Evolutionary conservation across 2,888 invertebrate genomes (phyloP), one percentile per base, ranked within the genome.

Genomic region (Cataglyphis rosenhaueri): DNA sequence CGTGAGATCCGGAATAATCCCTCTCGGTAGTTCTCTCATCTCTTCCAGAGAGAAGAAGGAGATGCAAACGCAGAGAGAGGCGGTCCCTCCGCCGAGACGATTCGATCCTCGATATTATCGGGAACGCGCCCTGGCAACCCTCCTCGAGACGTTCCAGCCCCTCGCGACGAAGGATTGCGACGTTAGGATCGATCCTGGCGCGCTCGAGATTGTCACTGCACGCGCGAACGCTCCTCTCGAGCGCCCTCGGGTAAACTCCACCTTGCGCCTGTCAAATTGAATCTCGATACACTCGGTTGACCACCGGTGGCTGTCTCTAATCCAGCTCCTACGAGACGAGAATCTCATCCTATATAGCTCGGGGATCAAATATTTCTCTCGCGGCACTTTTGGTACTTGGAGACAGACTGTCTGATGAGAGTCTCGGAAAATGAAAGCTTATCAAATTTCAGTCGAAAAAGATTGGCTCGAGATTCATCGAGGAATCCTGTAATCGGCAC

Each of bases 231-330:
- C 83, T 64, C 74, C 82, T 81, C 79, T 57, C 81, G 55, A 81
- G 59, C 68, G 76, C 62, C 82, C 76, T 44, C 10, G 44, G 21
- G 21, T 65, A 65, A 75, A 32, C 64, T 29, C 73, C 73, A 44
- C 79, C 79, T 81, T 61, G 48, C 32, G 79, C 59, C 79, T 35
- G 65, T 68, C 87, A 84, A 89, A 89, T 89, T 89, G 87, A 85
- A 89, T 87, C 89, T 85, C 81, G 84, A 86, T 84, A 83, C 81
- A 73, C 68, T 78, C 78, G 73, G 66, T 68, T 83, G 71, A 73
- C 59, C 83, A 48, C 52, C 61, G n/a, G 55, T 75, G 61, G 66
- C 57, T 78, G 82, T 61, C 44, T 82, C 71, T 70, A 70, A 86
- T 52, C 59, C 84, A 65, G 21, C 21, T 59, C 68, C 41, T 59